phyloP scores from a whole-genome alignment of 2,797 vertebrate species.

The Phoxinus dragarum region DNA sequence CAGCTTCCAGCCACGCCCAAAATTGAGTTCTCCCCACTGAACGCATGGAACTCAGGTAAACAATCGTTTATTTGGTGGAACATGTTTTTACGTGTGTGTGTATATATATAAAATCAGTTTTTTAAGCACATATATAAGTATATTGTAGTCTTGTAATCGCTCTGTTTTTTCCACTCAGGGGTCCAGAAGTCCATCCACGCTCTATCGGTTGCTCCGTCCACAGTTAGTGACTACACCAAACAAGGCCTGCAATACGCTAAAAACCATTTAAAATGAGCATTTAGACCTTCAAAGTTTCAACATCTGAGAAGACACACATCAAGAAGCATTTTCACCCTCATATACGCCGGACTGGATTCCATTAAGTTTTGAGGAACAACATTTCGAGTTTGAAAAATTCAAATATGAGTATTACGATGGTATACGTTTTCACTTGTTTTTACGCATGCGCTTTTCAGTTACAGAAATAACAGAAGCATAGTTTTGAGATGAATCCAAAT shows the following conservation, averaged over 20 bases:
- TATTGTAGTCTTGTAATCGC: not conserved
- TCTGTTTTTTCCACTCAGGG: slow-evolving; percentile 73
- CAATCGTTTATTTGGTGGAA: not conserved
- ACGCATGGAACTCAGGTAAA: slow-evolving; percentile 92
- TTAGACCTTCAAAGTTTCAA: not conserved
- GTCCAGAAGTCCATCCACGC: slow-evolving; percentile 82
- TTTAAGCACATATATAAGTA: not conserved
- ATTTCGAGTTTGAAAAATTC: not conserved
- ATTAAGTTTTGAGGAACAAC: not conserved
- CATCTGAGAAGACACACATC: not conserved
- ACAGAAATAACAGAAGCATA: not conserved
- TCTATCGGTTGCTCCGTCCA: slow-evolving; percentile 87
- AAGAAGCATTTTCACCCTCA: not conserved
- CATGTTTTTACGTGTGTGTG: not conserved
- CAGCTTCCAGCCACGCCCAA: slow-evolving; percentile 87
- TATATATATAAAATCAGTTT: not conserved
- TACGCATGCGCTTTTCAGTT: not conserved
- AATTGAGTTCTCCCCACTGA: slow-evolving; percentile 83
- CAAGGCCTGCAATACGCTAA: slow-evolving; percentile 87
- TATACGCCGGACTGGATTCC: not conserved
- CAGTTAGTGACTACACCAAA: slow-evolving; percentile 78
- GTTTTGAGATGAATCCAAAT: not conserved
- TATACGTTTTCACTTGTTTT: not conserved
- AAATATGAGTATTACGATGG: not conserved
- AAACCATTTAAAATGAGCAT: slow-evolving; percentile 82